Evolutionary conservation across 2,797 vertebrate species (phyloP), one percentile per base, ranked within the genome.

Genomic region (Tarsius wallacei): DNA sequence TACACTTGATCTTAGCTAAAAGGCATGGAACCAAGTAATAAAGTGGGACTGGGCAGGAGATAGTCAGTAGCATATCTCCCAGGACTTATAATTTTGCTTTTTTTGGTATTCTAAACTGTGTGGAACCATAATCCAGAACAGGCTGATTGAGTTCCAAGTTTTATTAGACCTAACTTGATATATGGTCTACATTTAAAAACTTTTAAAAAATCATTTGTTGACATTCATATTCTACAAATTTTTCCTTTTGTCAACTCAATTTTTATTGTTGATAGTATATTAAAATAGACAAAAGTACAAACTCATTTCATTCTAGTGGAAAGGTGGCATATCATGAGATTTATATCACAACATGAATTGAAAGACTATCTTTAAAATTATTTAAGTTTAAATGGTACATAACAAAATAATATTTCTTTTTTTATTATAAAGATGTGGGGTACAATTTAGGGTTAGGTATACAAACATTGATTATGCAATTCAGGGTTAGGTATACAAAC

Each of bases 231-330:
- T 4, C 33, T 81, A 70, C 13, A 87, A 57, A 33, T 12, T 57
- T 61, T 76, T 61, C 47, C 36, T 53, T 53, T 81, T 77, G 15
- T 77, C 7, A 77, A 61, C 57, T 59, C 73, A 74, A 94, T 53
- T 26, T 74, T 86, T 94, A 73, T 7, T 59, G 12, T 14, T 84
- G 77, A 66, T 8, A 70, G 22, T 31, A 42, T 33, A 21, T 19
- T 66, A 89, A 94, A 57, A 42, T 12, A 61, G 13, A 24, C n/a
- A 64, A 94, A 88, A 47, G 31, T 31, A 64, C 74, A 94, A 86
- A 66, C 0, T 7, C 71, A 81, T 53, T 57, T 66, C 28, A 82
- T 36, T 70, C 33, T 74, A 33, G 14, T 68, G 74, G 55, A 87
- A 87, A 74, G 49, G 51, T 42, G 22, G 61, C 9, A 55, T 63